Conservation (phyloP, 2,113 vertebrate genomes). For the Lota lota region DNA sequence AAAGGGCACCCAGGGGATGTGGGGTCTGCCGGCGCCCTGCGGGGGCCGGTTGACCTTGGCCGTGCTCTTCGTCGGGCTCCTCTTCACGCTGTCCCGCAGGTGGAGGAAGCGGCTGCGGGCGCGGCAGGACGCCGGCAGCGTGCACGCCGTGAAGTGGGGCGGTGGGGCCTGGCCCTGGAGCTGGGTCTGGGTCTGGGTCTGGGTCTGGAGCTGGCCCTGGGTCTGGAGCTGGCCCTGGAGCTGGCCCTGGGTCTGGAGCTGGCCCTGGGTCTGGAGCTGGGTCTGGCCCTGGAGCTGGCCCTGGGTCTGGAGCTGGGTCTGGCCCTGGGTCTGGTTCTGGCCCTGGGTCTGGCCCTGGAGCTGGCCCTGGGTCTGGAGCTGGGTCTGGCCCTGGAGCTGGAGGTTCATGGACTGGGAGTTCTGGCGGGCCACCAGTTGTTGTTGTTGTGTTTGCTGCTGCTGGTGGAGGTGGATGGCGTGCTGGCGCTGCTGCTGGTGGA, state of each 20-base stretch:
- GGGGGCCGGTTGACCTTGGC: conserved; percentile 65
- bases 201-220: too few species aligned
- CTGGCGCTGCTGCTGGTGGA: conserved; percentile 37
- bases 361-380: too few species aligned
- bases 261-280: not conserved
- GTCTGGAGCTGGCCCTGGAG: conserved; percentile 4
- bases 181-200: not conserved
- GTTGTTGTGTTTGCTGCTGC: conserved; percentile 9
- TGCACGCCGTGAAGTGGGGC: conserved; percentile 60
- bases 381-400: too few species aligned
- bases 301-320: too few species aligned
- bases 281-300: too few species aligned
- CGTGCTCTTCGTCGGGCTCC: conserved; percentile 83
- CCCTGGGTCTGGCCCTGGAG: conserved; percentile 18
- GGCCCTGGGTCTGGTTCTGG: too few species aligned
- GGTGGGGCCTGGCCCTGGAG: conserved; percentile 25
- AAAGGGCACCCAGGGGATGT: conserved; percentile 65
- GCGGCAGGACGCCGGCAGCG: conserved; percentile 66
- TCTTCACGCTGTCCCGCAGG: conserved; percentile 85
- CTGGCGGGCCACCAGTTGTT: not conserved
- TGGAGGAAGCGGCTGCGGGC: conserved; percentile 78
- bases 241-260: not conserved
- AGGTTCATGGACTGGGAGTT: not conserved
- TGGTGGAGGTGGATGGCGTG: conserved; percentile 34
- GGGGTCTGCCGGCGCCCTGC: conserved; percentile 53